phyloP scores from a whole-genome alignment of 2,113 vertebrate genomes.

The Petrocephalus zakoni region DNA sequence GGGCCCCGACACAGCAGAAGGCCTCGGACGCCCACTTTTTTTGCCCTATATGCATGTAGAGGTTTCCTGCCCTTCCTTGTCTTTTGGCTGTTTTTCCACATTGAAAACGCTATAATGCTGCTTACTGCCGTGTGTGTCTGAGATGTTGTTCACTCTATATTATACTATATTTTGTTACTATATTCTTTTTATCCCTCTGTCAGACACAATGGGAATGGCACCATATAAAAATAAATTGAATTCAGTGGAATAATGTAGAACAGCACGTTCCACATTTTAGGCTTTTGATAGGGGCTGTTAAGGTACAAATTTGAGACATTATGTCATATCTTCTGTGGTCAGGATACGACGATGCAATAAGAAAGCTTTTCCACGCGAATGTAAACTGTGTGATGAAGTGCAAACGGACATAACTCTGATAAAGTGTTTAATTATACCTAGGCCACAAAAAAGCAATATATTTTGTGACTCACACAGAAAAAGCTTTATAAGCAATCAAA shows the following conservation, averaged over 20 bases:
- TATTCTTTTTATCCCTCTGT: not conserved
- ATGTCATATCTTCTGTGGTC: conserved; percentile 16
- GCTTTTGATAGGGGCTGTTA: not conserved
- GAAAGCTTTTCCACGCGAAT: not conserved
- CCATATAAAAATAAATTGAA: not conserved
- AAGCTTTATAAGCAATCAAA: conserved; percentile 29
- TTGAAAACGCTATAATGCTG: not conserved
- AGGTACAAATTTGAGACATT: not conserved
- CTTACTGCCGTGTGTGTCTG: not conserved
- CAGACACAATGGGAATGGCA: not conserved
- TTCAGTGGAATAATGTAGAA: not conserved
- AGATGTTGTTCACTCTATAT: not conserved
- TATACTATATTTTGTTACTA: not conserved
- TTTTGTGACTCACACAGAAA: not conserved
- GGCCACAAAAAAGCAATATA: not conserved
- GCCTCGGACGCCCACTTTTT: not conserved
- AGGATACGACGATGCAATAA: not conserved
- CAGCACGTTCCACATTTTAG: not conserved
- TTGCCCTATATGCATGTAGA: not conserved
- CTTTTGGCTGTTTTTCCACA: not conserved
- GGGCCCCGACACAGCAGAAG: not conserved
- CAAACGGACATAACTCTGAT: not conserved
- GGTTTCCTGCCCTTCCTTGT: not conserved
- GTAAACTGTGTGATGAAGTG: not conserved
- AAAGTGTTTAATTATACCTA: not conserved